These are phyloP conservation scores for Grallaria varia DNA, from an alignment of 2,113 vertebrate species.

Conservation along the genomic window DNA sequence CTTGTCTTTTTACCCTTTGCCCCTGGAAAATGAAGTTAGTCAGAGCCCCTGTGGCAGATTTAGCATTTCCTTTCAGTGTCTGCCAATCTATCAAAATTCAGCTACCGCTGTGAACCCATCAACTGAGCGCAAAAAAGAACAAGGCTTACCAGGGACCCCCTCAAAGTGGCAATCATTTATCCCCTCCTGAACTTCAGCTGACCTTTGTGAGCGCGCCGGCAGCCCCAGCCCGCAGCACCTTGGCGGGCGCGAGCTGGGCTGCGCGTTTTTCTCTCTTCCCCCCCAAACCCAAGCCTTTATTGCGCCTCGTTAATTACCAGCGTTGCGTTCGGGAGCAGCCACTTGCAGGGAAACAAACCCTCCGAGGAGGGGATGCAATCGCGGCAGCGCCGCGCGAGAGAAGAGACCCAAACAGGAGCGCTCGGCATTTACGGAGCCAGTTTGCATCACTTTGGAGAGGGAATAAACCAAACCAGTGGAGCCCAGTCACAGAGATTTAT, in stretches of 20 bases:
- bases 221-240: conserved; percentile 79
- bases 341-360: not conserved
- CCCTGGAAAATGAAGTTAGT: conserved; percentile 72
- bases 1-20: conserved; percentile 63
- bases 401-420: conserved; percentile 28
- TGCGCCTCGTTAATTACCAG: not conserved
- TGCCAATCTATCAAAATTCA: conserved; percentile 96
- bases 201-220: conserved; percentile 83
- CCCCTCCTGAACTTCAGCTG: conserved; percentile 89
- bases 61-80: conserved; percentile 89
- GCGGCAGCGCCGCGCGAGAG: not conserved
- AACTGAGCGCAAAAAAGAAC: conserved; percentile 84
- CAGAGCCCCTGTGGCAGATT: conserved; percentile 72
- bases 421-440: conserved; percentile 24
- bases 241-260: not conserved
- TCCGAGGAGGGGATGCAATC: not conserved
- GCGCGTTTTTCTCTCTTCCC: not conserved
- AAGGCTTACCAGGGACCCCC: conserved; percentile 86
- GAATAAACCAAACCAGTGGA: conserved; percentile 35
- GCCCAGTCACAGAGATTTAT: conserved; percentile 53
- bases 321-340: not conserved
- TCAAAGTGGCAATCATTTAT: conserved; percentile 89
- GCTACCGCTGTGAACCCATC: conserved; percentile 90
- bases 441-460: conserved; percentile 9
- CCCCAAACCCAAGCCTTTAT: not conserved